Percentiles rank a stretch among this genome's conserved stretches.
Evolutionary conservation across 2,888 invertebrate genomes (phyloP).

Genomic region (Lordiphosa fenestrarum): DNA sequence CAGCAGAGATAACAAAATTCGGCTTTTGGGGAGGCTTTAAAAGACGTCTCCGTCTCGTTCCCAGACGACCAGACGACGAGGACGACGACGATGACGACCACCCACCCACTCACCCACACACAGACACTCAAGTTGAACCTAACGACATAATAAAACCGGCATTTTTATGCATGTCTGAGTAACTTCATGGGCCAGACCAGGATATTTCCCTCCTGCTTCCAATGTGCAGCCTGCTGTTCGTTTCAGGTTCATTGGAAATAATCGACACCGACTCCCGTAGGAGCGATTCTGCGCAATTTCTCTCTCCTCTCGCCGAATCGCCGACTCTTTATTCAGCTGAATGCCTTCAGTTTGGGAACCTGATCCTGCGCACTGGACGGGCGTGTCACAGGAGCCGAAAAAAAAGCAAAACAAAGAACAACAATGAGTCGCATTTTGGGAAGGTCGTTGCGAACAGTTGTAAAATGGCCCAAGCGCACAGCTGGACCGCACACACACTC

Average conservation of each 20-base stretch:
- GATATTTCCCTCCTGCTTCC: slow-evolving; percentile 22
- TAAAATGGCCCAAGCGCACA: slow-evolving; percentile 53
- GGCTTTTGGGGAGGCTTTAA: slow-evolving; percentile 9
- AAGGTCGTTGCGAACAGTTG: slow-evolving; percentile 72
- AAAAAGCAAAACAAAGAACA: slow-evolving; percentile 27
- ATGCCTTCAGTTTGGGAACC: slow-evolving; percentile 5
- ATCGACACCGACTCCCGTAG: slow-evolving; percentile 39
- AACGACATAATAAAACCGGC: slow-evolving; percentile 75
- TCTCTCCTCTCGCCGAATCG: neutral
- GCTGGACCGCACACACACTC: slow-evolving; percentile 44
- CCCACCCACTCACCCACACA: slow-evolving; percentile 30
- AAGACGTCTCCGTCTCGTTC: slow-evolving; percentile 17
- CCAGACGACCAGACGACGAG: slow-evolving; percentile 52
- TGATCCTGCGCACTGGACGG: slow-evolving; percentile 66
- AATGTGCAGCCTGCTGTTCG: slow-evolving; percentile 41
- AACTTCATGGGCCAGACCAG: slow-evolving; percentile 65
- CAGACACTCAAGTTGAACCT: slow-evolving; percentile 32
- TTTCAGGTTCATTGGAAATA: slow-evolving; percentile 65
- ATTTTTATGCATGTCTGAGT: slow-evolving; percentile 75
- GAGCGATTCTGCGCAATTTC: slow-evolving; percentile 45
- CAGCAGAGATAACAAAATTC: slow-evolving; percentile 10
- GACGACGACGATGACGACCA: slow-evolving; percentile 28
- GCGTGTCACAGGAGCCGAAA: slow-evolving; percentile 62
- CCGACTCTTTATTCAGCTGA: slow-evolving; percentile 53
- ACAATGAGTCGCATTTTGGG: slow-evolving; percentile 54